These are phyloP conservation scores for Acleris cristana DNA, from an alignment of 2,888 invertebrate species.

Conservation along the genomic window DNA sequence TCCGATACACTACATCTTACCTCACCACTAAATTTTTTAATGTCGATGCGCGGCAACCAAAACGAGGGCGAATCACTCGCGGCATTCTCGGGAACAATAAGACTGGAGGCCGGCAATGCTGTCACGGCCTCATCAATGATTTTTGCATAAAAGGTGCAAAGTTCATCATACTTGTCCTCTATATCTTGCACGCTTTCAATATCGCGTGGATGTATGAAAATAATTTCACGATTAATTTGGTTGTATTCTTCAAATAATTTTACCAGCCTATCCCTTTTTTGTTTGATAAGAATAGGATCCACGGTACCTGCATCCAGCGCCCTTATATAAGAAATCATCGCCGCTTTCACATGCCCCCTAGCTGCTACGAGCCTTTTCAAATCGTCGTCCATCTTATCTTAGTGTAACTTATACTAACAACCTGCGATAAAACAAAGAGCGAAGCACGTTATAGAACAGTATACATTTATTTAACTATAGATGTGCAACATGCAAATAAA, in stretches of 20 bases:
- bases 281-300: neutral
- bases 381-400: neutral
- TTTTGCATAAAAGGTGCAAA: neutral
- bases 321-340: neutral
- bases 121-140: neutral
- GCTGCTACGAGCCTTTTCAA: neutral
- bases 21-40: neutral
- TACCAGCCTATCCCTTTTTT: neutral
- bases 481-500: too few relatives aligned
- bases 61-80: neutral
- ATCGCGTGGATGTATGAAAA: neutral
- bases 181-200: neutral
- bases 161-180: neutral
- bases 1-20: too few relatives aligned
- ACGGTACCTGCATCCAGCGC: neutral
- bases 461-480: too few relatives aligned
- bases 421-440: neutral
- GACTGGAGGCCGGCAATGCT: neutral
- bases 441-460: too few relatives aligned
- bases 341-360: neutral
- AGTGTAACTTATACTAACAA: neutral
- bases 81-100: neutral
- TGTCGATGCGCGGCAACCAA: neutral
- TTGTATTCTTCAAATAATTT: neutral
- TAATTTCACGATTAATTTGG: neutral